These are phyloP conservation scores for Taeniopygia guttata DNA, from an alignment of 2,797 vertebrate species.

Conservation along the genomic window DNA sequence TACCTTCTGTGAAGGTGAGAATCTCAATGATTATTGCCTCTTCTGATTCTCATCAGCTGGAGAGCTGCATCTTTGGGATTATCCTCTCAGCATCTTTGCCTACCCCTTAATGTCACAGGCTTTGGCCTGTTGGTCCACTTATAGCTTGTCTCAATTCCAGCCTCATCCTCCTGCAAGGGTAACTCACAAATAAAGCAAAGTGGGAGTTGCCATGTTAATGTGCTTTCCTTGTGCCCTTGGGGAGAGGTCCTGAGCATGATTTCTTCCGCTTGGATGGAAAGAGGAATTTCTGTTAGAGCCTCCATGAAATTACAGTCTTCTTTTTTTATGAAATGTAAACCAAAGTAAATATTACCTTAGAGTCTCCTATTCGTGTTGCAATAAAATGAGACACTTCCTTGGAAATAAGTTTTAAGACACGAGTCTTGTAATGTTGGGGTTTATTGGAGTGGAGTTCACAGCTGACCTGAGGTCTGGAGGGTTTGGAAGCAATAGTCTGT, in stretches of 20 bases:
- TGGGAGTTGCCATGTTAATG: constrained; percentile 52
- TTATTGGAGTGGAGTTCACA: constrained; percentile 47
- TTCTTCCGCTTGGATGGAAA: constrained; percentile 53
- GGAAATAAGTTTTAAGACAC: constrained; percentile 61
- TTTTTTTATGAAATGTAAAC: constrained; percentile 64
- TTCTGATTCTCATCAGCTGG: constrained; percentile 14
- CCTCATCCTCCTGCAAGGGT: background rate
- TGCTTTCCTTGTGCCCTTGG: constrained; percentile 32
- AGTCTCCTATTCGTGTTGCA: constrained; percentile 56
- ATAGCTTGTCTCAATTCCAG: constrained; percentile 9
- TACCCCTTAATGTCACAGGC: background rate
- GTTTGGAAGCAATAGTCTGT: constrained; percentile 25
- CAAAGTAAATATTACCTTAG: constrained; percentile 66
- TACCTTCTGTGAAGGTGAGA: background rate
- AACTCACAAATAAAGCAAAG: constrained; percentile 34
- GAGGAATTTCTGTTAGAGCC: constrained; percentile 58
- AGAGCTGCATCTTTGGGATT: constrained; percentile 30
- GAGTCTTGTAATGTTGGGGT: constrained; percentile 28
- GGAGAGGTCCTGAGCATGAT: constrained; percentile 28
- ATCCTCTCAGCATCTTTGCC: background rate
- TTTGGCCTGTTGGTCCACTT: constrained; percentile 8
- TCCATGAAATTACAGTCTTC: constrained; percentile 55
- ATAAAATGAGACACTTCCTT: constrained; percentile 70
- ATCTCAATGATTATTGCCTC: background rate
- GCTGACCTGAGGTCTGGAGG: constrained; percentile 43